A percentile compares a stretch with the other conserved stretches of the same genome.
phyloP scores from a whole-genome alignment of 2,113 vertebrate genomes.

The Peucedramus taeniatus region DNA sequence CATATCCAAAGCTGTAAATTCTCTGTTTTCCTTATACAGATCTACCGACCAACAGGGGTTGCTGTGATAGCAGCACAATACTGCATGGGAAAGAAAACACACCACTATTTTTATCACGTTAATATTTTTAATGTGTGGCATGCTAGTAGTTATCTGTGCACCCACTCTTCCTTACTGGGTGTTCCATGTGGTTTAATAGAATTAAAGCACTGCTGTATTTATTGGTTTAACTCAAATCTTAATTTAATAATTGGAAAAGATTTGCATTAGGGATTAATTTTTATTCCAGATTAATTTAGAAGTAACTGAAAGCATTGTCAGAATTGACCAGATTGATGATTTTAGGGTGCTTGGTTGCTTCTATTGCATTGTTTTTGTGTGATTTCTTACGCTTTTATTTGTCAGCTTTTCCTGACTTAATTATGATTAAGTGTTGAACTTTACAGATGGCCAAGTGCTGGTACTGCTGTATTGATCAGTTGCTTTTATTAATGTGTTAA shows the following conservation, averaged over 20 bases:
- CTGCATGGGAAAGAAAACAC: not conserved
- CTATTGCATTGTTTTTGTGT: slow-evolving; percentile 12
- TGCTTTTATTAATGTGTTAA: slow-evolving; percentile 48
- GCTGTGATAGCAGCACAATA: slow-evolving; percentile 24
- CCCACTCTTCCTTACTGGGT: slow-evolving; percentile 21
- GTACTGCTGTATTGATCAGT: slow-evolving; percentile 26
- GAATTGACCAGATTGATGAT: not conserved
- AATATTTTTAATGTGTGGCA: slow-evolving; percentile 19
- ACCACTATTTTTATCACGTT: slow-evolving; percentile 16
- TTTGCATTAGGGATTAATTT: slow-evolving; percentile 46
- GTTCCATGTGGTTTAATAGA: slow-evolving; percentile 30
- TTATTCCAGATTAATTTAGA: slow-evolving; percentile 55
- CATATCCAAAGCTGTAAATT: slow-evolving; percentile 36
- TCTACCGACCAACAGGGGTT: slow-evolving; percentile 3
- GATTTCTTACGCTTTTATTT: slow-evolving; percentile 34
- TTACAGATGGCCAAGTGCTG: slow-evolving; percentile 22
- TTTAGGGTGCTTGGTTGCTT: slow-evolving; percentile 35
- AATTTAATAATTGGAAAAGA: slow-evolving; percentile 65
- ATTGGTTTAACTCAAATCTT: slow-evolving; percentile 58
- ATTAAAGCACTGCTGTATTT: slow-evolving; percentile 45
- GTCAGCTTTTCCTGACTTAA: slow-evolving; percentile 14
- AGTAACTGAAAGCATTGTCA: not conserved
- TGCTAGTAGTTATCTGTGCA: not conserved
- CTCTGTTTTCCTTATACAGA: slow-evolving; percentile 5
- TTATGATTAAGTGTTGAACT: slow-evolving; percentile 54